phyloP scores from a whole-genome alignment of 2,797 vertebrate genomes.

The Tinamus major region DNA sequence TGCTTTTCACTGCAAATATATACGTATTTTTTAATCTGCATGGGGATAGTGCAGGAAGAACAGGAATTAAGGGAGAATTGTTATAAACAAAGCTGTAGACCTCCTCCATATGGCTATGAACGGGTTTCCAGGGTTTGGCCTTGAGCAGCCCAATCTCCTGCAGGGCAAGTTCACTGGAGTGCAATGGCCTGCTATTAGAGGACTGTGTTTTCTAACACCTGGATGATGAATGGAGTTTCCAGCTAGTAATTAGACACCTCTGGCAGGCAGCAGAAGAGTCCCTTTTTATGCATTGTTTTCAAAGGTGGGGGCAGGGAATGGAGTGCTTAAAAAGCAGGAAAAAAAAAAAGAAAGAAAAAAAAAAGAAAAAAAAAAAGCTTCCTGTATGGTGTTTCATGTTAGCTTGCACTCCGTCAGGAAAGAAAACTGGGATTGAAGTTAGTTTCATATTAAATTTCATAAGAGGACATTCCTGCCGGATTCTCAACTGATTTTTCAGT shows the following conservation, averaged over 20 bases:
- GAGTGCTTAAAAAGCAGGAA: background rate
- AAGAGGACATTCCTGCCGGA: conserved; percentile 23
- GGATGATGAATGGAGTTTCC: conserved; percentile 58
- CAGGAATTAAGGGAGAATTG: conserved; percentile 9
- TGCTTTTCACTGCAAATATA: conserved; percentile 6
- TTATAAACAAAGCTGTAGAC: background rate
- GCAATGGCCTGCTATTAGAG: conserved; percentile 23
- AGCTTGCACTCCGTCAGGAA: background rate
- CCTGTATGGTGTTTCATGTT: conserved; percentile 1
- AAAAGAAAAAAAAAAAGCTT: background rate
- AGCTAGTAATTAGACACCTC: conserved; percentile 55
- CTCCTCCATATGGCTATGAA: background rate
- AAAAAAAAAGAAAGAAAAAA: background rate
- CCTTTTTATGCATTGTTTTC: conserved; percentile 47
- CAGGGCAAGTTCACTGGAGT: conserved; percentile 32
- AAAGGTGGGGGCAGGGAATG: background rate
- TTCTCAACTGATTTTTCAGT: conserved; percentile 6
- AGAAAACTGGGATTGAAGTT: conserved; percentile 2
- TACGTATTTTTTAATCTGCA: background rate
- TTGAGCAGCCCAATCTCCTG: conserved; percentile 20
- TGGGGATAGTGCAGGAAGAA: background rate
- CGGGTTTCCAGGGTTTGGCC: background rate
- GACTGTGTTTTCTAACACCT: conserved; percentile 59
- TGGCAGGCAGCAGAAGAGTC: conserved; percentile 38
- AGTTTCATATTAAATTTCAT: conserved; percentile 61